Base-by-base conservation (phyloP, 2,888 invertebrate genomes). In the Ectemnius cavifrons region DNA sequence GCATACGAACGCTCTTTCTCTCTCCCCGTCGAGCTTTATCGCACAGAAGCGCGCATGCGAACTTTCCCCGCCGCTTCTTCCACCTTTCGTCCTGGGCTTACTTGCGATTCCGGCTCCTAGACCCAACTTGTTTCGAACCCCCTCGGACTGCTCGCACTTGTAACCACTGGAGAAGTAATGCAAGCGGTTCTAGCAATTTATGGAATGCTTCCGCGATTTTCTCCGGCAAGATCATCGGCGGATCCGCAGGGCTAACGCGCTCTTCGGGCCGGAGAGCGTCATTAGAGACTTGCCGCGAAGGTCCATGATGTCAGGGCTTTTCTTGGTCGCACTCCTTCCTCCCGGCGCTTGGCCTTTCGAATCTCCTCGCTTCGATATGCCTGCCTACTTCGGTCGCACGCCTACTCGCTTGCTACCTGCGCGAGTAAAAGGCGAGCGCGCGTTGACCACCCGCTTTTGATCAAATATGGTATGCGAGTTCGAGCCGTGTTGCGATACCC, bases 401-500 rank as follows among this genome's bases (percentile, higher is more conserved):
- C 61, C 61, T 46, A 20, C 61, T 46, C 37, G 18, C 46, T 16
- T 6, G 20, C 62, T 28, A 8, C 18, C 73, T 63, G 73, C 74
- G 73, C 73, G 73, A 77, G 71, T 63, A 70, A 67, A 67, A 71
- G 77, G 72, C 76, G 78, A 69, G 75, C 74, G 75, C 77, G 78
- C 81, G 73, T 75, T 75, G 77, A 75, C 23, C 23, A 81, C 81
- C 73, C 71, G 67, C 67, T 76, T 83, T 85, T 85, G 80, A 82
- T 84, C 85, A 85, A 85, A 85, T 85, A 85, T 85, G 85, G 85
- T 85, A 52, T 37, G 37, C 37, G 8, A 37, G 37, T 37, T 37
- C 37, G 37, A 37, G 37, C 37, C 6, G 1, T 8, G 37, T 37
- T 37, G 37, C 37, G 37, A 37, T 37, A 37, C 0, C 37, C 6